Evolutionary conservation across 1,140 invertebrate genomes (phyloP).

Genomic region (Pteromalus puparum): DNA sequence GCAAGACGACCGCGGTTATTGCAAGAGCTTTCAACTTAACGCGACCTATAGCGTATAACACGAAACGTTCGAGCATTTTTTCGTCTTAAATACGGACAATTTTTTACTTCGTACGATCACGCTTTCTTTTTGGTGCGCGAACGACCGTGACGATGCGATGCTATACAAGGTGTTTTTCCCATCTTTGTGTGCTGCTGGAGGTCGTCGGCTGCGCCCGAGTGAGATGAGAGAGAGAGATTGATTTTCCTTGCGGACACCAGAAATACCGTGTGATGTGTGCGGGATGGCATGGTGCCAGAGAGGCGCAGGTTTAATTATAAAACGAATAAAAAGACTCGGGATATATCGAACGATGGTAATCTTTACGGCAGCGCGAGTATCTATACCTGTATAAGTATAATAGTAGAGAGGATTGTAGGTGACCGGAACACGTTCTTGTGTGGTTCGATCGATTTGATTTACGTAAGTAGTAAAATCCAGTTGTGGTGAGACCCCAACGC

Average conservation of each 20-base stretch:
- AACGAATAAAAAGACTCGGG: background rate
- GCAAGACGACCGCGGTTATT: background rate
- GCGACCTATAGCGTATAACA: background rate
- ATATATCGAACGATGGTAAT: background rate
- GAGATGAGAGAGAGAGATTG: background rate
- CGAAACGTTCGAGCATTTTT: background rate
- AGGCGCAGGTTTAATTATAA: slow-evolving; percentile 3
- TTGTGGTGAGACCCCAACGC: too few species aligned
- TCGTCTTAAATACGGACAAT: background rate
- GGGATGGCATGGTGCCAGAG: background rate
- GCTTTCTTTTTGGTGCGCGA: slow-evolving; percentile 1
- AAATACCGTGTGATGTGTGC: background rate
- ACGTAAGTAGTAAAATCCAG: background rate
- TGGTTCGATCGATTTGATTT: background rate
- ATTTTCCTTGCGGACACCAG: background rate
- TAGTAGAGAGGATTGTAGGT: too few species aligned
- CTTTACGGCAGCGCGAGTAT: background rate
- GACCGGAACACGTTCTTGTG: too few species aligned
- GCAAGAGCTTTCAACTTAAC: slow-evolving; percentile 12
- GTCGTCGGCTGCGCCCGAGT: too few species aligned
- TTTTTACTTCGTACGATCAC: background rate
- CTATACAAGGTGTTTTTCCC: background rate
- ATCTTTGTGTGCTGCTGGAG: background rate
- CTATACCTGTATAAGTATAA: too few species aligned
- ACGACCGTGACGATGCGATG: too few species aligned